Percentiles rank a stretch among this genome's conserved stretches.
phyloP scores from a whole-genome alignment of 1,140 invertebrate genomes.

The Scaptomyza hsui region DNA sequence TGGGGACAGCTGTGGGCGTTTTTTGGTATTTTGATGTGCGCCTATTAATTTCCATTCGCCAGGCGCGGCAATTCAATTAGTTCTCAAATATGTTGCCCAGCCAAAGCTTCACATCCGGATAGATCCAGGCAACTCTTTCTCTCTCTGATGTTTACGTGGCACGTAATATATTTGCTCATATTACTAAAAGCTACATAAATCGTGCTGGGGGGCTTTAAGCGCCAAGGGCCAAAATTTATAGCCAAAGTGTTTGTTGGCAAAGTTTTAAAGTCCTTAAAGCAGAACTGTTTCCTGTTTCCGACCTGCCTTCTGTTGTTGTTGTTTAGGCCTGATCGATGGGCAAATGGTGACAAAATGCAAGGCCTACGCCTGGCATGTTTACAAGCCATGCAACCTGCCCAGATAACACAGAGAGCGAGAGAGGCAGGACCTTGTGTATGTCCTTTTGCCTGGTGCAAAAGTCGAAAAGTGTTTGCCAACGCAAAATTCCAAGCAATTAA shows the following conservation, averaged over 20 bases:
- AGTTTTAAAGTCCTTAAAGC: constrained; percentile 58
- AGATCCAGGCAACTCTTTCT: constrained; percentile 12
- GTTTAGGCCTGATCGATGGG: constrained; percentile 79
- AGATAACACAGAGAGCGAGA: neutral
- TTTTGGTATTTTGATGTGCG: constrained; percentile 68
- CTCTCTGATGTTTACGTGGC: constrained; percentile 51
- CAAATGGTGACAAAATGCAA: constrained; percentile 79
- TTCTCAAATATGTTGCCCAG: constrained; percentile 25
- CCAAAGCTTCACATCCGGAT: constrained; percentile 7
- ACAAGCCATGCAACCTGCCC: constrained; percentile 51
- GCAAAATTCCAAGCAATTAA: constrained; percentile 84
- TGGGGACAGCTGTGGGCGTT: constrained; percentile 53
- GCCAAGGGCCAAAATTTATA: constrained; percentile 40
- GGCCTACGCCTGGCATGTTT: constrained; percentile 63
- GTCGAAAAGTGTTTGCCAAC: constrained; percentile 78
- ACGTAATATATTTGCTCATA: constrained; percentile 82
- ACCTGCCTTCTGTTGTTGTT: constrained; percentile 22
- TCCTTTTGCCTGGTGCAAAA: constrained; percentile 48
- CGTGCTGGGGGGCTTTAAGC: constrained; percentile 67
- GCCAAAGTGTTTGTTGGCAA: constrained; percentile 23
- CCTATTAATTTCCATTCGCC: constrained; percentile 76
- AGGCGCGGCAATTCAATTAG: constrained; percentile 73
- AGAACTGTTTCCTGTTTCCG: neutral
- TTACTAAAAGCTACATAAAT: constrained; percentile 82
- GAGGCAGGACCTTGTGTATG: neutral